Base-by-base conservation (phyloP, 2,113 vertebrate genomes). In the Syngnathus floridae region DNA sequence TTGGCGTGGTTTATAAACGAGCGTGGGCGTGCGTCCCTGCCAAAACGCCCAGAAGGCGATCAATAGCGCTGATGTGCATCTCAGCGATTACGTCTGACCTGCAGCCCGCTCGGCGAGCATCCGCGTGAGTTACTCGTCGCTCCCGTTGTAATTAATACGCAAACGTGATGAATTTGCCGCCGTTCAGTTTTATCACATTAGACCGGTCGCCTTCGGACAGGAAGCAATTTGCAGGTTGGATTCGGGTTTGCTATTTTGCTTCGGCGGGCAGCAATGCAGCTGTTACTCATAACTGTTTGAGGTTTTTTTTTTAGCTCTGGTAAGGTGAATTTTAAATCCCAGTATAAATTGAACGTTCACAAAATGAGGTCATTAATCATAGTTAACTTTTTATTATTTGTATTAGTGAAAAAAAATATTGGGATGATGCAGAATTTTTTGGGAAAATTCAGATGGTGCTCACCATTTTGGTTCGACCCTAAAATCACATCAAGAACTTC, bases 61-160 rank as follows among this genome's bases (percentile, higher is more conserved):
- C 71, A 71, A 86, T 85, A 77, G 55, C 57, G 72, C 62, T 72
- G 75, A 86, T 70, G 79, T 78, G 78, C 74, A 82, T 81, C 78
- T 79, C 72, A 35, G 71, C 82, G 80, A 85, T 84, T 80, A 80
- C 43, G 69, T 54, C 45, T 79, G 75, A 85, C 66, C 7, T 48
- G 75, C 56, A 78, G 74, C 66, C 74, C 66, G 57, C 45, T 65
- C 26, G 48, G 54, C 68, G 61, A 54, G 31, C 64, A 70, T 74
- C 61, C 64, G 69, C 72, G 76, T 83, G 74, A 80, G 73, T 48
- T 64, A 66, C 36, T 64, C 26, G 77, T 77, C 76, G 64, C 75
- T 78, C 69, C 62, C 56, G 1, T 11, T 61, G 66, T 76, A 59
- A 84, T 76, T 78, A 80, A 84, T 75, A 77, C 69, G 66, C 67